These are phyloP conservation scores for Drosophila villosipedis DNA, from an alignment of 2,888 invertebrate genomes.

Conservation along the genomic window DNA sequence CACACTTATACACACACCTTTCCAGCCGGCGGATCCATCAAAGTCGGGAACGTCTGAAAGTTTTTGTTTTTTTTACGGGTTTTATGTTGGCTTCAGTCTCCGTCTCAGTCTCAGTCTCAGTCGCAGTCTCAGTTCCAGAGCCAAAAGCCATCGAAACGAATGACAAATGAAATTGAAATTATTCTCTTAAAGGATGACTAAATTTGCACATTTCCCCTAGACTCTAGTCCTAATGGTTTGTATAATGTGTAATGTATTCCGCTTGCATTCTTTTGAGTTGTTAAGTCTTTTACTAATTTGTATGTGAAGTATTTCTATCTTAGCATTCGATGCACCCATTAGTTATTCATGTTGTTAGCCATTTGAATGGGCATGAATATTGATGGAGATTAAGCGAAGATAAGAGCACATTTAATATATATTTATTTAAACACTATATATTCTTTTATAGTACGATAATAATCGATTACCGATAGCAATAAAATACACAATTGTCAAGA, in stretches of 20 bases:
- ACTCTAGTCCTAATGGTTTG: neutral
- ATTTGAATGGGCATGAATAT: neutral
- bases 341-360: neutral
- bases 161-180: slow-evolving; percentile 81
- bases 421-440: neutral
- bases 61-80: slow-evolving; percentile 17
- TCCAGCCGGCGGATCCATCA: slow-evolving; percentile 70
- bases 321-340: neutral
- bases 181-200: slow-evolving; percentile 46
- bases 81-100: slow-evolving; percentile 35
- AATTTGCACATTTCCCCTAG: slow-evolving; percentile 35
- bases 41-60: slow-evolving; percentile 59
- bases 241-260: slow-evolving; percentile 1
- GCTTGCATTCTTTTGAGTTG: neutral
- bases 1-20: slow-evolving; percentile 16
- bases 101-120: slow-evolving; percentile 7
- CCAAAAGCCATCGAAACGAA: slow-evolving; percentile 73
- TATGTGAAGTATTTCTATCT: neutral
- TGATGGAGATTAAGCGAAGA: neutral
- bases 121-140: slow-evolving; percentile 10
- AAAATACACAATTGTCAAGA: neutral
- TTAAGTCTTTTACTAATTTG: neutral
- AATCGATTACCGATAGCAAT: neutral
- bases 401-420: neutral
- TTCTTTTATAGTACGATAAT: neutral